Base-by-base conservation (phyloP, 2,888 invertebrate genomes). In the Rapana venosa region DNA sequence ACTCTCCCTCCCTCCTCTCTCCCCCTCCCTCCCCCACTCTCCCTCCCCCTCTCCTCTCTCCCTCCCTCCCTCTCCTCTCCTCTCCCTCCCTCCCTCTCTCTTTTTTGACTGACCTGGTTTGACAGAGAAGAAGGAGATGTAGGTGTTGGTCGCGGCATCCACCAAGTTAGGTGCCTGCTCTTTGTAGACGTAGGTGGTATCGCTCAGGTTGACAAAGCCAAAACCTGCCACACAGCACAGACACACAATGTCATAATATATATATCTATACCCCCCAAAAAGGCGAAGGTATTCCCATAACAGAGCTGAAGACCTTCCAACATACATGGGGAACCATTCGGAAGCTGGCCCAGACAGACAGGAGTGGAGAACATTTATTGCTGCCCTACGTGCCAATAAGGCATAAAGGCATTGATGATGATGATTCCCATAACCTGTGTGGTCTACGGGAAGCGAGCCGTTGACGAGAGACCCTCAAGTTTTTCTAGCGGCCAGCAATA, bases 191-290 rank as follows among this genome's bases (percentile, higher is more conserved):
- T 81, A 58, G 84, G 6, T 13, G 22, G 81, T 81, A 30, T 88
- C 88, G 11, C 81, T 83, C 30, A 88, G 66, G 84, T 88, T 70
- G 47, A 88, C 70, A 30, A 84, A 88, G 22, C 88, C 88, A 17
- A 61, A 70, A 20, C 66, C 88, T 88, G 88, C n/a, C 32, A 70
- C 30, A 79, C 32, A 35, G 32, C 79, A 79, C 32, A 84, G 26
- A 56, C 47, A 84, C 4, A 74, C 74, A 74, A n/a, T 32, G 15
- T 17, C n/a, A 30, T 35, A 20, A 32, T 79, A 35, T 20, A 32
- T 32, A 35, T 20, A 22, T 35, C 17, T 32, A 32, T 32, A 26
- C 58, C 8, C 15, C 8, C 58, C 8, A 8, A 58, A 13, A 8
- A 58, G 11, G 15, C 58, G 58, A 8, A 58, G 22, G 22, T 22